phyloP scores from a whole-genome alignment of 2,113 vertebrate genomes.

The Toxotes jaculatrix region DNA sequence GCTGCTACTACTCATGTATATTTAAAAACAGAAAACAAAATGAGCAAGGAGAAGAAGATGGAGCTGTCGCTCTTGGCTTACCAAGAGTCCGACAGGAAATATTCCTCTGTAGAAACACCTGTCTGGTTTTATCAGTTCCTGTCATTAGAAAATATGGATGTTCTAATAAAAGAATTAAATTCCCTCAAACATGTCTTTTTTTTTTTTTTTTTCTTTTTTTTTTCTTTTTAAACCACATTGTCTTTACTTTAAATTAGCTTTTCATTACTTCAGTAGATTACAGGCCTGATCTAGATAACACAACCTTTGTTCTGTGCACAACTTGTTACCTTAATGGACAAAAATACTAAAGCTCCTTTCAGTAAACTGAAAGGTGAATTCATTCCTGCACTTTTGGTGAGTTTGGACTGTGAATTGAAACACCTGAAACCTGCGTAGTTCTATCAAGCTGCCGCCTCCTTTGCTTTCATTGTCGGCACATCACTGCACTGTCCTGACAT shows the following conservation, averaged over 20 bases:
- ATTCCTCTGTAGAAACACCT: slow-evolving; percentile 62
- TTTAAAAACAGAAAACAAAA: slow-evolving; percentile 43
- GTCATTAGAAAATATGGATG: slow-evolving; percentile 73
- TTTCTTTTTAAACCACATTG: neutral
- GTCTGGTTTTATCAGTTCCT: slow-evolving; percentile 78
- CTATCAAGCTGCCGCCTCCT: too few species aligned
- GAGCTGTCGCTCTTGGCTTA: slow-evolving; percentile 31
- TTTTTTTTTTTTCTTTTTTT: neutral
- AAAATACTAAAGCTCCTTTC: too few species aligned
- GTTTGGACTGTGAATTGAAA: too few species aligned
- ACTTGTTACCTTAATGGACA: too few species aligned
- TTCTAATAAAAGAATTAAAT: slow-evolving; percentile 69
- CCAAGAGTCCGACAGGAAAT: slow-evolving; percentile 21
- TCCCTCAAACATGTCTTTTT: slow-evolving; percentile 58
- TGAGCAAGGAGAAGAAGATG: slow-evolving; percentile 18
- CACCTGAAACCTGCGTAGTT: too few species aligned
- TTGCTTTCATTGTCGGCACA: too few species aligned
- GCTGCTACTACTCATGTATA: slow-evolving; percentile 62
- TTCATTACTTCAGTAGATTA: neutral
- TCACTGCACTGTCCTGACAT: too few species aligned
- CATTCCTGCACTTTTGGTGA: too few species aligned
- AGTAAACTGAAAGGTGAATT: too few species aligned
- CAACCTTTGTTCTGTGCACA: too few species aligned
- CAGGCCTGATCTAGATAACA: too few species aligned
- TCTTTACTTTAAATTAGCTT: neutral